These are phyloP conservation scores for Eupithecia centaureata DNA, from an alignment of 2,888 invertebrate genomes.

Conservation along the genomic window DNA sequence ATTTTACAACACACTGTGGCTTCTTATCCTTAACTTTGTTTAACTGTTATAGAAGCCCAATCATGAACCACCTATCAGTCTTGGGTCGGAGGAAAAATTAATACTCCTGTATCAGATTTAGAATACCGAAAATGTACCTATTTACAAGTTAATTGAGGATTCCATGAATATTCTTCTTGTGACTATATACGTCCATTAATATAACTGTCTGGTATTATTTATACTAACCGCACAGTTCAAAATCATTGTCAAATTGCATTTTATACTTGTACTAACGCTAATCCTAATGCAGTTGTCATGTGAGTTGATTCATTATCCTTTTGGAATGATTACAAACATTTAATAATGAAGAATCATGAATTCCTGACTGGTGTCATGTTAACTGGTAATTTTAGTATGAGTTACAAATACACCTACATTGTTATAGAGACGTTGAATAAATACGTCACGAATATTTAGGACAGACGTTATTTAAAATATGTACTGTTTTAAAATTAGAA, in stretches of 20 bases:
- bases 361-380: neutral
- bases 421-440: neutral
- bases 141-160: conserved; percentile 34
- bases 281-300: conserved; percentile 14
- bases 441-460: neutral
- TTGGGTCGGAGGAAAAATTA: conserved; percentile 75
- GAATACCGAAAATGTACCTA: conserved; percentile 43
- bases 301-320: neutral
- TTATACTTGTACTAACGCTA: conserved; percentile 26
- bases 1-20: conserved; percentile 50
- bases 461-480: neutral
- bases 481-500: neutral
- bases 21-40: conserved; percentile 48
- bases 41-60: conserved; percentile 58
- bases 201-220: conserved; percentile 1
- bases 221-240: conserved; percentile 8
- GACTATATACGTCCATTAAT: conserved; percentile 23
- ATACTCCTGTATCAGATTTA: conserved; percentile 57
- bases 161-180: conserved; percentile 36
- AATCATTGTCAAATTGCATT: conserved; percentile 20
- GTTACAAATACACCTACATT: neutral
- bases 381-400: neutral
- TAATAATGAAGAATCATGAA: neutral
- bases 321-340: neutral
- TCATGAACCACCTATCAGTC: conserved; percentile 75